Evolutionary conservation across 2,797 vertebrate species (phyloP), one percentile per base, ranked within the genome.

Genomic region (Novumbra hubbsi): DNA sequence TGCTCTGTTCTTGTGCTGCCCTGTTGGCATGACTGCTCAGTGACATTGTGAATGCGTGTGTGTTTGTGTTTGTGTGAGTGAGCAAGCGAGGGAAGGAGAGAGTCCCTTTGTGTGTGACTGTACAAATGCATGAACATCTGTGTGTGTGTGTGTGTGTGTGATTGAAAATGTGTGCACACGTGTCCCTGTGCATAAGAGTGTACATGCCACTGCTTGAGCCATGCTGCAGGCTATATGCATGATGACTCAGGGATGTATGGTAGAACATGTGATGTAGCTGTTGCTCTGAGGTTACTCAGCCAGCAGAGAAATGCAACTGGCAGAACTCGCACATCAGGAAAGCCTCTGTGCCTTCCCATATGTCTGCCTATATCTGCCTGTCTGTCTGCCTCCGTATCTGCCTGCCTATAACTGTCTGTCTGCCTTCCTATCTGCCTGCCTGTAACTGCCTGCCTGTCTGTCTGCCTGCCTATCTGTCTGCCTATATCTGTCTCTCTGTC

Each of bases 221-320:
- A 69, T 32, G 86, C 87, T 88, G 79, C 82, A 67, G 88, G 89
- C 85, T 8, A 38, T 82, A 24, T 57, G 93, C 82, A 94, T 94
- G 85, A 90, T 96, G 89, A 95, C 94, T 92, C 88, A 90, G 83
- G 86, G 79, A 80, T 88, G 85, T 89, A 76, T 77, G 82, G 76
- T 80, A 73, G 78, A 84, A 78, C 87, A 89, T 90, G 87, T 91
- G 90, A 92, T 88, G 77, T 78, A 89, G 85, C 81, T 81, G 82
- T 69, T 78, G 84, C 81, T 84, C 81, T n/a, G 76, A 83, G 84
- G 85, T 84, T 83, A 80, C 27, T 79, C 77, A 67, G 85, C 83
- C 83, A 52, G 84, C 84, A 81, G 81, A 86, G 78, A 76, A 82
- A 76, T 73, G 28, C 49, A 49, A 78, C 24, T 65, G 79, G 80